Evolutionary conservation across 2,888 invertebrate genomes (phyloP), one percentile per base, ranked within the genome.

Genomic region (Idaea aversata): DNA sequence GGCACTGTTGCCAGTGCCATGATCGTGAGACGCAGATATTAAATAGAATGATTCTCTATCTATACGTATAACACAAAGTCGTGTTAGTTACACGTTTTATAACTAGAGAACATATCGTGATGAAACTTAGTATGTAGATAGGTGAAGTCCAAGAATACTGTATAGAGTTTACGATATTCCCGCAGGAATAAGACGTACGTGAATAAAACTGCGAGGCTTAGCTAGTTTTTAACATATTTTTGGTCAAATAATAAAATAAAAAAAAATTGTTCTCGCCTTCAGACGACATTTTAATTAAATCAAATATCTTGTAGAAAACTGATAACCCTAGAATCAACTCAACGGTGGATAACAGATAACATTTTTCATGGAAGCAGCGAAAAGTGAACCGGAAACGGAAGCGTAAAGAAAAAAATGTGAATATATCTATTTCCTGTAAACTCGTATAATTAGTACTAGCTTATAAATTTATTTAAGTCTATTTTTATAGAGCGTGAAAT

Each of bases 361-460:
- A 67, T 70, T 72, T 71, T 70, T 67, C 68, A 67, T 63, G 64
- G 63, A 64, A 63, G 68, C 67, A 68, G 63, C 66, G 65, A 73
- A 74, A 72, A 65, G 63, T 38, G 67, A 65, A 64, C 57, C 59
- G 61, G 61, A 65, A 64, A 47, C 59, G 61, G 61, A 70, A 72
- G 64, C 71, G 72, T 71, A 68, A 70, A 72, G 65, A 65, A 70
- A 71, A 72, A 77, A 75, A 72, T 74, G 73, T 70, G 69, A 72
- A 72, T 70, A 76, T 67, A 71, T 73, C 66, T 69, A 67, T 63
- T 70, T 74, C 63, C 47, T 67, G 64, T 59, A 57, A 72, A 70
- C 71, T 67, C 72, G 75, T 77, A 78, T 78, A 78, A 78, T 79
- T 5, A 38, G 38, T 6, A 36, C 36, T 36, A 72, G n/a, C 74